Base-by-base conservation (phyloP, 2,797 vertebrate species). In the Melanotaenia trifasciata region DNA sequence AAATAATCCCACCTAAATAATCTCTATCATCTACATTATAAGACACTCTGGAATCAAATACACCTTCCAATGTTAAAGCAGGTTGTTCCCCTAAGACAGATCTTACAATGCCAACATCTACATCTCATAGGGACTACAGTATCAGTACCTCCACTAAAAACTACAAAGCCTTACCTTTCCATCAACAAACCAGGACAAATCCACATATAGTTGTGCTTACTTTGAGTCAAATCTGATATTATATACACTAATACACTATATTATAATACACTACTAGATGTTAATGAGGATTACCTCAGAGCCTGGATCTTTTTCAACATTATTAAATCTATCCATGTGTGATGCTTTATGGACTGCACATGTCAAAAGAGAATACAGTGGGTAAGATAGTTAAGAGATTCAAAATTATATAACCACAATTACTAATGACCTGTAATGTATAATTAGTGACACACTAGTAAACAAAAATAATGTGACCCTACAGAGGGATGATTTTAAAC, bases 131-230 rank as follows among this genome's bases (percentile, higher is more conserved):
- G 51, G 64, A 35, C 45, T 24, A 70, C 24, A 20, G 4, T 47
- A 47, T 20, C 18, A 6, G 16, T 20, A 20, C 18, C 1, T 74
- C 70, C 68, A 79, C 24, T 51, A 16, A 68, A 68, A 2, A 73
- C 72, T 35, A 28, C 43, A 38, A 57, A 66, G 62, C 45, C 89
- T 90, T 92, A 93, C 90, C 92, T 92, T 74, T 26, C 28, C 30
- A 28, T 85, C 75, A 70, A 67, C 64, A 84, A 54, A 76, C 72
- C 70, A 69, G 83, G 59, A 89, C 66, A 91, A 87, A 90, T 61
- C 58, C 74, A 90, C 57, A 90, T 60, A 63, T 32, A 61, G 33
- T 67, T 78, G 70, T 72, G 58, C 73, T 84, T 84, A 73, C 35
- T 72, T 67, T 63, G 53, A 67, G 10, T 30, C 3, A 64, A 45